These are phyloP conservation scores for Petrocephalus microphthalmus DNA, from an alignment of 2,113 vertebrate species.

Conservation along the genomic window DNA sequence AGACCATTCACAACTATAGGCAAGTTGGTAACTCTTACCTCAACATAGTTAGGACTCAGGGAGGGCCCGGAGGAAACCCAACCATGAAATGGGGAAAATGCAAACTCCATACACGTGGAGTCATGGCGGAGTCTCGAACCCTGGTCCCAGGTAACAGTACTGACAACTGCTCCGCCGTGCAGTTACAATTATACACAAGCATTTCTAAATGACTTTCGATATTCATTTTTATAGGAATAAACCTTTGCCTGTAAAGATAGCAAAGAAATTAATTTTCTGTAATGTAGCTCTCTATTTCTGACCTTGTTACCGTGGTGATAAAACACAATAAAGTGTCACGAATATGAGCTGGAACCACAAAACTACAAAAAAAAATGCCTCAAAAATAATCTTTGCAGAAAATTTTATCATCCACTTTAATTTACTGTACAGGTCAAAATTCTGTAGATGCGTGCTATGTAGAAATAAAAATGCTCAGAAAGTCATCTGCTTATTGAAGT, in stretches of 20 bases:
- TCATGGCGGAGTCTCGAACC: too few species aligned
- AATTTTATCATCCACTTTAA: background rate
- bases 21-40: background rate
- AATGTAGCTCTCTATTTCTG: background rate
- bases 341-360: background rate
- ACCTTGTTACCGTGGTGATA: background rate
- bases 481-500: background rate
- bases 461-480: background rate
- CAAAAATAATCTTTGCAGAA: background rate
- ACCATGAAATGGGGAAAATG: background rate
- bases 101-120: background rate
- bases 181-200: background rate
- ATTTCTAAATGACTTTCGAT: background rate
- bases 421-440: background rate
- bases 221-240: background rate
- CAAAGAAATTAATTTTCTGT: background rate
- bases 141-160: too few species aligned
- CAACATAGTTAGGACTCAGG: background rate
- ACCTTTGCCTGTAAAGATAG: background rate
- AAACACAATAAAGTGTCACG: background rate
- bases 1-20: background rate
- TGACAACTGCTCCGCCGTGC: background rate
- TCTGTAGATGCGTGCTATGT: background rate
- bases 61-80: background rate
- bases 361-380: slow-evolving; percentile 5